These are phyloP conservation scores for Polypedilum vanderplanki DNA, from an alignment of 1,140 invertebrate genomes.

Conservation along the genomic window DNA sequence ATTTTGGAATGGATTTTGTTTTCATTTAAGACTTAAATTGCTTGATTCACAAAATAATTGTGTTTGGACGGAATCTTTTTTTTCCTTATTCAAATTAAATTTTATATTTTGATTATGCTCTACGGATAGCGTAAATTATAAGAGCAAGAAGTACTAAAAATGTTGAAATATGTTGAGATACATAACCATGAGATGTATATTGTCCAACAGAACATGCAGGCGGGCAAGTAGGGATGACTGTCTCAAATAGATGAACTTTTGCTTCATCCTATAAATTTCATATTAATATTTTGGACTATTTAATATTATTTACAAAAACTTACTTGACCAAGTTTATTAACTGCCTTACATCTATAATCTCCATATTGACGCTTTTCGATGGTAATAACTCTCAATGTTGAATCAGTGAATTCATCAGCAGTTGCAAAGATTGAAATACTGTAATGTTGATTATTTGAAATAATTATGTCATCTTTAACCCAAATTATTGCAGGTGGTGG, in stretches of 20 bases:
- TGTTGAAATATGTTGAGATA: no score
- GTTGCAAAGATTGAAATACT: constrained; percentile 82
- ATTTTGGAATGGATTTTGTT: no score
- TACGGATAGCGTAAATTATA: no score
- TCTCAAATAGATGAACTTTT: constrained; percentile 76
- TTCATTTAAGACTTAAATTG: no score
- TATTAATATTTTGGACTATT: no score
- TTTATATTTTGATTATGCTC: no score
- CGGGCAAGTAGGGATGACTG: constrained; percentile 84
- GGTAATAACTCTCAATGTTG: constrained; percentile 78
- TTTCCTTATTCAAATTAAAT: no score
- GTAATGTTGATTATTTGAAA: constrained; percentile 86
- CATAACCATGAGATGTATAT: no score
- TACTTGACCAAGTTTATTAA: constrained; percentile 73
- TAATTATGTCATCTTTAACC: constrained; percentile 70
- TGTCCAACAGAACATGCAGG: constrained; percentile 60
- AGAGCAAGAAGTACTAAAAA: no score
- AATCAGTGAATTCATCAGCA: constrained; percentile 83
- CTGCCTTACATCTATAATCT: constrained; percentile 75
- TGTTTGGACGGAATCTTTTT: no score
- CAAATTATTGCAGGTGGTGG: constrained; percentile 81
- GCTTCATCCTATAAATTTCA: constrained; percentile 49
- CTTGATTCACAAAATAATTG: no score
- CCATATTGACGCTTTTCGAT: constrained; percentile 88
- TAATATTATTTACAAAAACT: no score